Evolutionary conservation across 92 coral and sea anemone genomes (phyloP), one percentile per base, ranked within the genome.

Genomic region (Porites evermanni): DNA sequence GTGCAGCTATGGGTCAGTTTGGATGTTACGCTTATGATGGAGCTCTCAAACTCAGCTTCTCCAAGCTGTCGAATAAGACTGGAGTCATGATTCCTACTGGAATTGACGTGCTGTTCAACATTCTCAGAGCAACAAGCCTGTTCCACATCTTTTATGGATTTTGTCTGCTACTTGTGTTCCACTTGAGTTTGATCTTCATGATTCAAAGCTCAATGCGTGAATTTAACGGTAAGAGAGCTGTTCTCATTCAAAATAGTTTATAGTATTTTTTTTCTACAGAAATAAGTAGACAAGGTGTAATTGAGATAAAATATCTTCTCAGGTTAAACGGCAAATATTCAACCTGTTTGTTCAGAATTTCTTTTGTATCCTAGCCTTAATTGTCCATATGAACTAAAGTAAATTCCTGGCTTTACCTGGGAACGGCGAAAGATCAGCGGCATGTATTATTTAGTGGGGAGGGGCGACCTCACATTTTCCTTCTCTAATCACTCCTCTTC

Each of bases 1-100:
- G 95, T 9, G 95, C 97, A 2, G 98, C 98, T 21, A 89, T 90
- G 87, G 98, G 98, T 13, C 98, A 95, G 92, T 95, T 95, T 69
- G 98, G 97, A 52, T 95, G 98, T 76, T 95, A 95, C 44, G 90
- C 91, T 61, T 93, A 90, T 17, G 98, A 95, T 69, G 95, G 90
- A 20, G 98, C 98, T 1, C 92, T 95, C 1, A 75, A 82, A 21
- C 86, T 95, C n/a, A 91, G 88, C 82, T 95, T 95, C 53, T 65
- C 83, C 18, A 95, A 92, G 75, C 74, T 66, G 7, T 82, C 90
- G 58, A 74, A 87, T 4, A 77, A 79, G 9, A 84, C 93, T 12
- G 95, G 90, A 44, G 75, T 89, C 67, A 53, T 80, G 13, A 91
- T 95, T 8, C 91, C 98, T 24, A 58, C 56, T 23, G 88, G 71